Evolutionary conservation across 2,888 invertebrate genomes (phyloP), one percentile per base, ranked within the genome.

Genomic region (Hyposoter didymator): DNA sequence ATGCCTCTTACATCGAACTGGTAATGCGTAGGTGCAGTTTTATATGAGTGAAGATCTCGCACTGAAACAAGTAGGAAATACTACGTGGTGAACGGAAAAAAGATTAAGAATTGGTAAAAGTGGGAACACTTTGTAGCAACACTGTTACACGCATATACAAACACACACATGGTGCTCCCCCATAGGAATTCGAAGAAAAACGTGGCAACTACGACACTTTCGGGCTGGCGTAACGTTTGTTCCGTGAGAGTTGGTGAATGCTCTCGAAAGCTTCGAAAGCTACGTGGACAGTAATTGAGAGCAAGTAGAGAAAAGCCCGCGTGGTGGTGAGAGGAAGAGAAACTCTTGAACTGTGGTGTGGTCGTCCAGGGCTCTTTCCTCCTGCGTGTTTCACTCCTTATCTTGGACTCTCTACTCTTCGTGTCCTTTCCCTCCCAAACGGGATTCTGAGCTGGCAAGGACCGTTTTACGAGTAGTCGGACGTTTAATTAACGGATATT

Each of bases 401-500:
- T 62, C 8, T 28, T 45, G 67, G 70, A 64, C 74, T 62, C 32
- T 70, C 69, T 72, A 19, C 45, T 55, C 32, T 62, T 22, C 32
- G 32, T 35, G 47, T 64, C 47, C 47, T 32, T 47, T 75, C 19
- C 47, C n/a, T 14, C 8, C 64, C 17, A 49, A 28, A 70, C 14
- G 59, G 14, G 59, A 14, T 55, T 28, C 32, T 8, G 10, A 39
- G 49, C 14, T 43, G 55, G 67, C 55, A 49, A 45, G 78, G 47
- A 66, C 78, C 76, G 82, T 66, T 79, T 82, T 87, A 86, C 85
- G 81, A 86, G 75, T 85, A 81, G 81, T 87, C 84, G 85, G 89
- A 89, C 89, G 89, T 91, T 92, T 90, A 90, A 91, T 90, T 90
- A 91, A 88, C 88, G 88, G 88, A 89, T 90, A 90, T 91, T 89